Conservation (phyloP, 2,888 invertebrate species). For the Plutella xylostella region DNA sequence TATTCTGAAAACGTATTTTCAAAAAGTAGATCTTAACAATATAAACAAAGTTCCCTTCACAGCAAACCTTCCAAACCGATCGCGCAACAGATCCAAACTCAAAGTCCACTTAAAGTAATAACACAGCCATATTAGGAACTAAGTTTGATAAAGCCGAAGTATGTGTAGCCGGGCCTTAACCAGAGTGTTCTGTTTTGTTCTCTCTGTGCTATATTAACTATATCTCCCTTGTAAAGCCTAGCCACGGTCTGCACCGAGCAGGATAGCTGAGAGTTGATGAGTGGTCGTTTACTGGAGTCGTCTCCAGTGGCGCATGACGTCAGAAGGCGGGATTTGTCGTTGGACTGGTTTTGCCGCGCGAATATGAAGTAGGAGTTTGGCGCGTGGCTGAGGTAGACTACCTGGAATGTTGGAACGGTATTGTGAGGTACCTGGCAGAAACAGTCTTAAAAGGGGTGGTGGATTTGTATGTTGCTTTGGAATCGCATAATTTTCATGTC, state of each 20-base stretch:
- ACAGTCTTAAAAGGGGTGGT: too few species aligned
- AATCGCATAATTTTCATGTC: too few species aligned
- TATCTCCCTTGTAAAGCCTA: conserved; percentile 39
- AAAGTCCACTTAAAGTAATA: neutral
- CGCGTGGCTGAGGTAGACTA: conserved; percentile 46
- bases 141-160: conserved; percentile 55
- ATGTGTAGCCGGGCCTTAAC: conserved; percentile 46
- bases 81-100: neutral
- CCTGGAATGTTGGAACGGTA: too few species aligned
- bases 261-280: conserved; percentile 45
- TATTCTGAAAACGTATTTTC: too few species aligned
- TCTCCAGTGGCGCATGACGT: conserved; percentile 46
- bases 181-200: conserved; percentile 50
- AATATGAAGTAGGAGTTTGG: conserved; percentile 53
- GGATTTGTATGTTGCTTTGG: too few species aligned
- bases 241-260: conserved; percentile 49
- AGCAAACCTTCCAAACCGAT: neutral
- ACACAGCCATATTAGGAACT: conserved; percentile 53
- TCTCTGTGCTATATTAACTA: conserved; percentile 43
- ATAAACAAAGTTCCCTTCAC: too few species aligned
- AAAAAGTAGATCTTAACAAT: too few species aligned
- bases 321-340: conserved; percentile 29
- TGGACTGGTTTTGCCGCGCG: conserved; percentile 27
- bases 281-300: conserved; percentile 34
- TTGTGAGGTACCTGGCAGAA: too few species aligned